Evolutionary conservation across 2,888 invertebrate species (phyloP).

Genomic region (Lycaena phlaeas): DNA sequence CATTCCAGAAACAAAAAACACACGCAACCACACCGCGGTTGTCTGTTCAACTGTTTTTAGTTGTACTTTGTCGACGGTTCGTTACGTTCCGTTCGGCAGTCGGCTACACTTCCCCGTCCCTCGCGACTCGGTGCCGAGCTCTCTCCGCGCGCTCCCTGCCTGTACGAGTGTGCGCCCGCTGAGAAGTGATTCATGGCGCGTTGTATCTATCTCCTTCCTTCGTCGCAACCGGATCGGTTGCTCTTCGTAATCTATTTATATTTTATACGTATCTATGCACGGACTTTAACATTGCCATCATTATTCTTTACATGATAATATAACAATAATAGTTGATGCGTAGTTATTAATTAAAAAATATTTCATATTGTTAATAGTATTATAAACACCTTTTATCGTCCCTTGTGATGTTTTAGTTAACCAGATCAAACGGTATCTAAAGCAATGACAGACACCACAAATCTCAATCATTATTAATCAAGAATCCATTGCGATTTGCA

Average conservation of each 20-base stretch:
- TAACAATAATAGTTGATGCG: constrained; percentile 16
- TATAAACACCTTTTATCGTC: too few relatives aligned
- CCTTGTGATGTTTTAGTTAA: too few relatives aligned
- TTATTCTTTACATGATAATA: constrained; percentile 17
- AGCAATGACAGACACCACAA: too few relatives aligned
- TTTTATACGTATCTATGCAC: constrained; percentile 65
- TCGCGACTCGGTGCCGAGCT: constrained; percentile 43
- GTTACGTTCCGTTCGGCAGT: constrained; percentile 50
- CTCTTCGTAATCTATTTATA: constrained; percentile 71
- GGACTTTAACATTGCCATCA: constrained; percentile 52
- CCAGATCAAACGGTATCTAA: too few relatives aligned
- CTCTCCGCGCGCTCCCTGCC: constrained; percentile 35
- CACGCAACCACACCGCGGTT: constrained; percentile 55
- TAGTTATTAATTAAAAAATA: background rate
- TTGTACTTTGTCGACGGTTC: constrained; percentile 61
- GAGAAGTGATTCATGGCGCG: constrained; percentile 73
- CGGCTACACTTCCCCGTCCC: constrained; percentile 34
- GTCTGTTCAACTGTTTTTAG: constrained; percentile 61
- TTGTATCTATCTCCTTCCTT: constrained; percentile 72
- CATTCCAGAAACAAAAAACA: constrained; percentile 37
- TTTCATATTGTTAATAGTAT: background rate
- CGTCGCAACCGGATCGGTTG: constrained; percentile 71
- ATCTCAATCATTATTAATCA: too few relatives aligned
- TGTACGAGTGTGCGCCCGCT: constrained; percentile 39
- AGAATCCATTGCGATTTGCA: constrained; percentile 10